Evolutionary conservation across 2,888 invertebrate genomes (phyloP).

Genomic region (Oconnorella tubifera): DNA sequence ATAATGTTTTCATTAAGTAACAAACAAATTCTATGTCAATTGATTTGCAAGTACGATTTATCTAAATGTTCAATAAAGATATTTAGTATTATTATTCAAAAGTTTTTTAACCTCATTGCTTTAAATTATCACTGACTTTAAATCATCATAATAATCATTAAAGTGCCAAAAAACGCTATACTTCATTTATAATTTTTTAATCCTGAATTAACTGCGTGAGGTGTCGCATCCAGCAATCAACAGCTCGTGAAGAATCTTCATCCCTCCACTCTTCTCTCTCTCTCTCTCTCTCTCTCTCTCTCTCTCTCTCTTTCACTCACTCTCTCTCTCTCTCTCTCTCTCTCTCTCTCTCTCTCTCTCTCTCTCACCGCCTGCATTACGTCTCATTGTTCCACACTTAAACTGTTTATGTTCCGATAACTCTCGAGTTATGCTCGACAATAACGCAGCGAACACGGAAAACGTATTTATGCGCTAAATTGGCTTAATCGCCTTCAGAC

Average conservation of each 20-base stretch:
- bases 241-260: not conserved
- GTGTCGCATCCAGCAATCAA: no score
- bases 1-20: no score
- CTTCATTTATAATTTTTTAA: no score
- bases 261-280: not conserved
- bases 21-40: no score
- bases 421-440: not conserved
- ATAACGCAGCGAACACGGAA: not conserved
- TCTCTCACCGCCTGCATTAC: not conserved
- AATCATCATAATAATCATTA: no score
- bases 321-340: not conserved
- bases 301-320: not conserved
- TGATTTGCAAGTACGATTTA: no score
- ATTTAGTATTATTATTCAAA: no score
- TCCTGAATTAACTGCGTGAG: no score
- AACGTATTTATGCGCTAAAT: not conserved
- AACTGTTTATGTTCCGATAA: not conserved
- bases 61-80: no score
- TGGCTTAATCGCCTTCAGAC: not conserved
- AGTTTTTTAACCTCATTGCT: no score
- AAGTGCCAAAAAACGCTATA: no score
- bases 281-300: not conserved
- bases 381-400: not conserved
- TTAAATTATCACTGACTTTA: no score
- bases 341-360: not conserved